Percentiles rank a stretch among this genome's conserved stretches.
Conservation (phyloP, 2,888 invertebrate genomes). For the Cecidostiba fungosa region DNA sequence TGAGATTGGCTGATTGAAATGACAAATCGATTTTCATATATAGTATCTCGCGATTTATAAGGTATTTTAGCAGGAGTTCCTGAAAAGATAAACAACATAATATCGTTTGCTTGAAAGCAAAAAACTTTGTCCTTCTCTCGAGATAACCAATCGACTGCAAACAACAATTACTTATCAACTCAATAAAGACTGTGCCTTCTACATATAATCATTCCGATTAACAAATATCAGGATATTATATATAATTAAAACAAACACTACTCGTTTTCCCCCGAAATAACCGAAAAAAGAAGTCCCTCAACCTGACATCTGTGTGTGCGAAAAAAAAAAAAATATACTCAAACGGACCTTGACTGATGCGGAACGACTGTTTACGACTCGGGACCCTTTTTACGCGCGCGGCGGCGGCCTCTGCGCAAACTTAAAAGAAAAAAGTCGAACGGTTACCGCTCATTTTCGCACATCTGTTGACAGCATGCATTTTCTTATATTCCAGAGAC, state of each 20-base stretch:
- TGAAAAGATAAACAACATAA: no score
- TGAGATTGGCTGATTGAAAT: no score
- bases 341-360: conserved; percentile 23
- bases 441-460: conserved; percentile 19
- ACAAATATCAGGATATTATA: not conserved
- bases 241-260: not conserved
- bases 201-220: not conserved
- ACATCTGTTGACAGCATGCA: conserved; percentile 43
- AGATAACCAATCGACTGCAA: not conserved
- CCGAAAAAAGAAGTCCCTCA: not conserved
- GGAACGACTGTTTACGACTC: conserved; percentile 15
- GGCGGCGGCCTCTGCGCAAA: no score
- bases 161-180: not conserved
- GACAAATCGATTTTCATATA: no score
- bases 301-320: conserved; percentile 11
- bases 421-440: not conserved
- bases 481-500: not conserved
- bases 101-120: not conserved
- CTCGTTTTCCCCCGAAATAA: not conserved
- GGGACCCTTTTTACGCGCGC: conserved; percentile 8
- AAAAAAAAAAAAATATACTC: not conserved
- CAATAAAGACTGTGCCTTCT: not conserved
- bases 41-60: no score
- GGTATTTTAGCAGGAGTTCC: no score
- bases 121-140: not conserved